Percentiles rank a stretch among this genome's conserved stretches.
phyloP scores from a whole-genome alignment of 2,113 vertebrate species.

The Callaeas wilsoni region DNA sequence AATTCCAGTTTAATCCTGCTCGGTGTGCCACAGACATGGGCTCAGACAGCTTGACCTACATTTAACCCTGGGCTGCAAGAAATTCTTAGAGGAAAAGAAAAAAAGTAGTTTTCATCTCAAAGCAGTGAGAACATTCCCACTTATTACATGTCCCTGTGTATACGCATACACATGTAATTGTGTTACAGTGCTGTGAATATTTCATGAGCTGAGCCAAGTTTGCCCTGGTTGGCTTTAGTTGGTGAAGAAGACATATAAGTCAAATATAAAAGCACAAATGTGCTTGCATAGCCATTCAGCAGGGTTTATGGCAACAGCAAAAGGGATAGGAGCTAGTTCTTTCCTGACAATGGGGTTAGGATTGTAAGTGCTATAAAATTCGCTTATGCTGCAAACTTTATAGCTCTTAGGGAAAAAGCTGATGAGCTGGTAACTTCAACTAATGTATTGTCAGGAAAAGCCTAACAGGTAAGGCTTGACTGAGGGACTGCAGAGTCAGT shows the following conservation, averaged over 20 bases:
- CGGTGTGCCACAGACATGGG: constrained; percentile 17
- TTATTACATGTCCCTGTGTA: not conserved
- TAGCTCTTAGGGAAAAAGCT: not conserved
- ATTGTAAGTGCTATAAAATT: not conserved
- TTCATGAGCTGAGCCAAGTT: not conserved
- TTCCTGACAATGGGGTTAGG: not conserved
- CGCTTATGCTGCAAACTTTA: not conserved
- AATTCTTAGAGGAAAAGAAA: not conserved
- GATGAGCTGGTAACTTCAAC: not conserved
- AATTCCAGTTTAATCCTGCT: constrained; percentile 48
- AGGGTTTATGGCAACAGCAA: not conserved
- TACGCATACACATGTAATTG: not conserved
- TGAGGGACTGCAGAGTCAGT: not conserved
- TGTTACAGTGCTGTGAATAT: not conserved
- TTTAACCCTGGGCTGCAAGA: constrained; percentile 24
- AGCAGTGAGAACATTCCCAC: not conserved
- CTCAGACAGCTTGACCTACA: constrained; percentile 57
- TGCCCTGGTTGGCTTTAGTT: not conserved
- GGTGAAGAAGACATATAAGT: not conserved
- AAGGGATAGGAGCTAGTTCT: not conserved
- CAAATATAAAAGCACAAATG: not conserved
- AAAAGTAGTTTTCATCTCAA: not conserved
- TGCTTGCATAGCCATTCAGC: not conserved
- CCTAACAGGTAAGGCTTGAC: not conserved
- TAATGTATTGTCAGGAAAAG: not conserved